A percentile compares a stretch with the other conserved stretches of the same genome.
Conservation (phyloP, 2,797 vertebrate genomes). For the Darevskia nairensis region DNA sequence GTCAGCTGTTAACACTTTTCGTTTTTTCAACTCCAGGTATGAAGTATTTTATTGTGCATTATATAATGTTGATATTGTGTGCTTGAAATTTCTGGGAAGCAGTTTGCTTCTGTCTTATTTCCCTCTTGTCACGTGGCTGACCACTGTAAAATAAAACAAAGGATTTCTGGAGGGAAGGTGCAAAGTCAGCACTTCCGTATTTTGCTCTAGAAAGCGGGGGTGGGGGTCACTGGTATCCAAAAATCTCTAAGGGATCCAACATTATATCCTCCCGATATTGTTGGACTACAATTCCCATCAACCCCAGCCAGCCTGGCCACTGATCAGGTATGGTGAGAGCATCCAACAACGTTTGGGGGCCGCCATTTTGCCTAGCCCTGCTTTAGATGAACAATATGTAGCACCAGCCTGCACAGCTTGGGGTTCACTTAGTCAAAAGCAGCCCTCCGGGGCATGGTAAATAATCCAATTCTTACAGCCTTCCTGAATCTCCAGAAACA, state of each 20-base stretch:
- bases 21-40: slow-evolving; percentile 81
- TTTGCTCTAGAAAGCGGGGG: not conserved
- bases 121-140: slow-evolving; percentile 35
- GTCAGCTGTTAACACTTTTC: slow-evolving; percentile 79
- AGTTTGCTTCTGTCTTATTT: slow-evolving; percentile 54
- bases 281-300: not conserved
- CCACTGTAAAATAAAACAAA: not conserved
- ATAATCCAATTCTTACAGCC: not conserved
- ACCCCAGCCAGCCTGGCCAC: not conserved
- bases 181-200: not conserved
- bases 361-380: not conserved
- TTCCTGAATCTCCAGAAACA: not conserved
- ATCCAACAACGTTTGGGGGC: too few species aligned
- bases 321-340: too few species aligned
- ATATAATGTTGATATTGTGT: slow-evolving; percentile 65
- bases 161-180: not conserved
- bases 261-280: not conserved
- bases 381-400: not conserved
- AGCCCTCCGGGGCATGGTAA: not conserved
- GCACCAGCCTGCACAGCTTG: not conserved
- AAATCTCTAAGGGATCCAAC: not conserved
- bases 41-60: slow-evolving; percentile 78
- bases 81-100: slow-evolving; percentile 57
- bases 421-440: not conserved
- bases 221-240: not conserved